Conservation (phyloP, 2,888 invertebrate genomes). For the Apamea monoglypha region DNA sequence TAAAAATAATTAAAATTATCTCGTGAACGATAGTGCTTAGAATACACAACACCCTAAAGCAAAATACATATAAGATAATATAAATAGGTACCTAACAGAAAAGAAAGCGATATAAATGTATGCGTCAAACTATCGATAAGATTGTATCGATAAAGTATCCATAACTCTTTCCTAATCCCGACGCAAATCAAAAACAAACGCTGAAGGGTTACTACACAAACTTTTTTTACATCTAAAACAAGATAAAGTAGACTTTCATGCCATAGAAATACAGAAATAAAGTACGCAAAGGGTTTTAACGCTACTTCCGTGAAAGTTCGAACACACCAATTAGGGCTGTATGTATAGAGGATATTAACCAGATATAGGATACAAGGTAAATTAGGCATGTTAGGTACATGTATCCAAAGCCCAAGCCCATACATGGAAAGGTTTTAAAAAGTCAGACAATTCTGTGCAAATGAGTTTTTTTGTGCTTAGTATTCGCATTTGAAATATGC, state of each 20-base stretch:
- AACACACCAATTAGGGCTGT: constrained; percentile 57
- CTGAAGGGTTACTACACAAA: constrained; percentile 58
- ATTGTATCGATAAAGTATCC: constrained; percentile 27
- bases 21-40: neutral
- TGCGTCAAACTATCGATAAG: constrained; percentile 30
- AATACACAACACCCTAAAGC: neutral
- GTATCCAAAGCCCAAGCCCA: too few species aligned
- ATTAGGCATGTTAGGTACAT: neutral
- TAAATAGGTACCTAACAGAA: constrained; percentile 22
- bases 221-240: neutral
- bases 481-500: neutral
- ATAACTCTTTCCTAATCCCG: constrained; percentile 37
- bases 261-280: constrained; percentile 6
- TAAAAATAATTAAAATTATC: neutral
- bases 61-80: neutral
- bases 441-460: neutral
- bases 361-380: constrained; percentile 36
- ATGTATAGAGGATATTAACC: constrained; percentile 52
- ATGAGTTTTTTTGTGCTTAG: neutral
- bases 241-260: constrained; percentile 18
- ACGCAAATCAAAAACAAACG: constrained; percentile 62
- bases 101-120: neutral
- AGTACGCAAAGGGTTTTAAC: neutral
- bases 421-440: neutral
- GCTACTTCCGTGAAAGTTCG: constrained; percentile 58